Percentiles rank a stretch among this genome's conserved stretches.
phyloP scores from a whole-genome alignment of 2,113 vertebrate genomes.

The Pomatorhinus ruficollis region DNA sequence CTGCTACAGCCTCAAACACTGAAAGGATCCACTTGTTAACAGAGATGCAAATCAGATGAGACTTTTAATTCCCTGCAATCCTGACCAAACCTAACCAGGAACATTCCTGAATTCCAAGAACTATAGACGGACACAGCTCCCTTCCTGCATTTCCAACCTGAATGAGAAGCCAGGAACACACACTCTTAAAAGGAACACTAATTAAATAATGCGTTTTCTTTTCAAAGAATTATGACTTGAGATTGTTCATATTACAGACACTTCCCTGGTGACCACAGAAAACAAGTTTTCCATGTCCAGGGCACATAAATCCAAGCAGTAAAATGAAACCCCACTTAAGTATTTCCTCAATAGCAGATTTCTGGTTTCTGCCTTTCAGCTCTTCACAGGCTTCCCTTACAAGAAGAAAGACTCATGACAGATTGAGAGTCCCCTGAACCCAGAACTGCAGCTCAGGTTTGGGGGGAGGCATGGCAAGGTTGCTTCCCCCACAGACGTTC shows the following conservation, averaged over 20 bases:
- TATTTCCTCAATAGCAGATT: neutral
- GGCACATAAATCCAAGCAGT: constrained; percentile 16
- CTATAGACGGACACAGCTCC: neutral
- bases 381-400: neutral
- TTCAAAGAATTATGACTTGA: neutral
- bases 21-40: neutral
- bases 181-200: neutral
- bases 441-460: neutral
- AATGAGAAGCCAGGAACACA: neutral
- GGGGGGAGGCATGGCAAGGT: rapidly evolving
- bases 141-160: neutral
- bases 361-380: neutral
- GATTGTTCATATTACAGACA: neutral
- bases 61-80: neutral
- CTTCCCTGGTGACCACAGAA: neutral
- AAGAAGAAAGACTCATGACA: neutral
- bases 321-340: neutral
- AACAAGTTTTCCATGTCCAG: neutral
- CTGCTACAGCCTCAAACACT: neutral
- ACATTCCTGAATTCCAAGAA: neutral
- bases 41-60: neutral
- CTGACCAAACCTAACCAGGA: neutral
- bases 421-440: neutral
- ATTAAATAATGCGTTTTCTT: neutral
- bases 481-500: neutral